Conservation (phyloP, 2,113 vertebrate species). For the Electrona antarctica region DNA sequence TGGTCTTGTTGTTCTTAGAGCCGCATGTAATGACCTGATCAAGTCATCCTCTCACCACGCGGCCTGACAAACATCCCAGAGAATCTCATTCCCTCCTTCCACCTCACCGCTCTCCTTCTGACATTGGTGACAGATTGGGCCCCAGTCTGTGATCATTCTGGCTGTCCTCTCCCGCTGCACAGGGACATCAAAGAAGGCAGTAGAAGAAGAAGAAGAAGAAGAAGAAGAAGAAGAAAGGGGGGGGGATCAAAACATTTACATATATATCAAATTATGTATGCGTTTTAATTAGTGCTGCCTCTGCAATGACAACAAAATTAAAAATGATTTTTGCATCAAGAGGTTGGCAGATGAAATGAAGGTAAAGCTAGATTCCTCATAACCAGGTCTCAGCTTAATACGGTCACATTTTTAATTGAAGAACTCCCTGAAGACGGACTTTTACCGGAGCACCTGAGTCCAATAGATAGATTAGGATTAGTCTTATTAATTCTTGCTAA, state of each 20-base stretch:
- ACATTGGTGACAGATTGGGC: constrained; percentile 59
- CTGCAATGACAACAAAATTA: constrained; percentile 62
- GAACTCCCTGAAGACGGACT: constrained; percentile 67
- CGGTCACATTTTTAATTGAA: constrained; percentile 70
- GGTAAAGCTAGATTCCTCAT: constrained; percentile 60
- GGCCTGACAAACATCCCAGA: constrained; percentile 64
- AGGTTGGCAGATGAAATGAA: constrained; percentile 64
- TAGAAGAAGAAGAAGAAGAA: too few species aligned
- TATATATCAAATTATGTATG: constrained; percentile 74
- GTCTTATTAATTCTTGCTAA: constrained; percentile 67
- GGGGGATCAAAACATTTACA: constrained; percentile 58
- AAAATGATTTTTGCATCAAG: constrained; percentile 39
- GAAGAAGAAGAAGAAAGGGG: too few species aligned
- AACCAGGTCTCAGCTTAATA: constrained; percentile 64
- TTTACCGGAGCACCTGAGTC: constrained; percentile 54
- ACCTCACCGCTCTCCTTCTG: constrained; percentile 48
- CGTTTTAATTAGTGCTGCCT: constrained; percentile 71
- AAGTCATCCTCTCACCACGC: constrained; percentile 49
- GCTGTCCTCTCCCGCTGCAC: constrained; percentile 51
- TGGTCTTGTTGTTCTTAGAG: constrained; percentile 46
- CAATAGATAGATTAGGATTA: constrained; percentile 61
- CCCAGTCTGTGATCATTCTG: constrained; percentile 55
- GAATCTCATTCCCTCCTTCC: constrained; percentile 56
- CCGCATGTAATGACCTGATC: constrained; percentile 54
- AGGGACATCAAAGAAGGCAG: constrained; percentile 65